Conservation (phyloP, 2,888 invertebrate genomes). For the Tipula vernalis region DNA sequence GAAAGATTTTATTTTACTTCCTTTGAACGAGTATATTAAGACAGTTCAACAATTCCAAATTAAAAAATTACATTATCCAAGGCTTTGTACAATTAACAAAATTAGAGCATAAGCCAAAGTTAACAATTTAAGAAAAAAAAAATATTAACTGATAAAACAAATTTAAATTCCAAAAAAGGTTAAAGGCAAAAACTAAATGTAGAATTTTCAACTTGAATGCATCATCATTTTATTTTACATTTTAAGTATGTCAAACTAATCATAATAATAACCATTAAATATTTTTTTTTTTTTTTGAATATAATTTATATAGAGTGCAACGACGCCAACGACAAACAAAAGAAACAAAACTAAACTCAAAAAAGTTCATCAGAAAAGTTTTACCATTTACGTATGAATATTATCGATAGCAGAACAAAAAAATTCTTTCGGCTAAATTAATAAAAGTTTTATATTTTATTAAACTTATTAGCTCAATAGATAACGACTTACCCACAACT, state of each 20-base stretch:
- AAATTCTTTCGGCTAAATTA: not conserved
- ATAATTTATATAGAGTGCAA: not conserved
- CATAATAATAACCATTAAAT: not conserved
- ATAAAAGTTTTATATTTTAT: not conserved
- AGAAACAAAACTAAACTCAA: not conserved
- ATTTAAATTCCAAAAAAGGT: not conserved
- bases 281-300: not conserved
- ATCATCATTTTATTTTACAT: not conserved
- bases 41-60: too few relatives aligned
- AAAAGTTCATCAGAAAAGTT: not conserved
- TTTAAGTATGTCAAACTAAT: not conserved
- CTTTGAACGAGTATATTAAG: too few relatives aligned
- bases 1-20: too few relatives aligned
- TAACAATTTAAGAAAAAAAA: too few relatives aligned
- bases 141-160: not conserved
- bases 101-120: too few relatives aligned
- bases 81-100: too few relatives aligned
- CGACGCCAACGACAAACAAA: not conserved
- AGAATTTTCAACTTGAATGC: not conserved
- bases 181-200: not conserved
- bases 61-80: too few relatives aligned
- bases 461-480: not conserved
- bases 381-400: not conserved
- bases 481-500: slow-evolving; percentile 31
- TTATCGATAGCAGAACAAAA: not conserved